Evolutionary conservation across 2,113 vertebrate genomes (phyloP), one percentile per base, ranked within the genome.

Genomic region (Rhodinocichla rosea): DNA sequence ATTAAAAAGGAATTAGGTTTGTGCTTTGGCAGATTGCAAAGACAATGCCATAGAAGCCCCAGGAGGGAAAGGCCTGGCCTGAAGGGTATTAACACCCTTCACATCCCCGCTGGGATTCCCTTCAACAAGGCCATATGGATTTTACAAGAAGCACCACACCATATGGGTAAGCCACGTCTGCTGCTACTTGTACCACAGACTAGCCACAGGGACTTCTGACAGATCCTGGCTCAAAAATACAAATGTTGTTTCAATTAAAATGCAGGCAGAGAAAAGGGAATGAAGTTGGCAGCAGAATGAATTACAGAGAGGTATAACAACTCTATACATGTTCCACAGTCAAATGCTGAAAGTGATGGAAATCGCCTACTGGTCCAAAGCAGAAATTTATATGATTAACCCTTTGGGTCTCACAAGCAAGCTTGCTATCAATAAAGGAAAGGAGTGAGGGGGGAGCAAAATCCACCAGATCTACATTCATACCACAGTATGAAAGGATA

Each of bases 41-140:
- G 98, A 99, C 99, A 99, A 99, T 99, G 98, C 98, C 98, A 98
- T 91, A 97, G 98, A 97, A 98, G 98, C 98, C 99, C 98, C 98
- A 97, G 98, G 98, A 98, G 98, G 98, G 98, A 97, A 98, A 98
- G 98, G 98, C 98, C 98, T 97, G 96, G 98, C 98, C 98, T 98
- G 97, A 98, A 97, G 98, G 99, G 99, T 98, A 99, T 99, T 99
- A 99, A 98, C 98, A 98, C 98, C 98, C 98, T 99, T 98, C 98
- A 98, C 98, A 98, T 99, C 98, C 99, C 99, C 95, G 98, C 97
- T 97, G 98, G 98, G 98, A 98, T 97, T 97, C 98, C 98, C 98
- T 98, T 98, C 98, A 98, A 98, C 98, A 98, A 98, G 97, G 98
- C 99, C 99, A 99, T 99, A 99, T 99, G 99, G 99, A 98, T 99